Percentiles rank a stretch among this genome's conserved stretches.
These are phyloP conservation scores for Echiichthys vipera DNA, from an alignment of 2,797 vertebrate genomes.

Conservation along the genomic window DNA sequence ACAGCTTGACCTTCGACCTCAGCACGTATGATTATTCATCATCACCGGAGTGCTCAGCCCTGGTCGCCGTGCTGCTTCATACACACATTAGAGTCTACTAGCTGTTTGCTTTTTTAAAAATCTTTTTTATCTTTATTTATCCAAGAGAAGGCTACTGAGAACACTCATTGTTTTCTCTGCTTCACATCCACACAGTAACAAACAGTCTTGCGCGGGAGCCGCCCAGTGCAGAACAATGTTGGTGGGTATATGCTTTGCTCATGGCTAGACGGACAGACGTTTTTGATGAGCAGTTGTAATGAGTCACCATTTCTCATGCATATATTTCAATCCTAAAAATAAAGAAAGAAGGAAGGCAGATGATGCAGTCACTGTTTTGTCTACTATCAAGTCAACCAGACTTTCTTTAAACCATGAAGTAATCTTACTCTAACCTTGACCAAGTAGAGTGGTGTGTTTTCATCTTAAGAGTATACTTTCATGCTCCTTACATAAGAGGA, in stretches of 20 bases:
- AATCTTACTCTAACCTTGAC: neutral
- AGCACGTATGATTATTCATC: slow-evolving; percentile 72
- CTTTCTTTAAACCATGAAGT: neutral
- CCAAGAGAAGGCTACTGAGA: slow-evolving; percentile 27
- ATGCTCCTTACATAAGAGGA: neutral
- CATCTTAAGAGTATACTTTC: neutral
- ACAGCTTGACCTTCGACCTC: slow-evolving; percentile 71
- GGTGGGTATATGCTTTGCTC: slow-evolving; percentile 10
- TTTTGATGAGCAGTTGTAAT: neutral
- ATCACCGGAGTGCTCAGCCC: slow-evolving; percentile 61
- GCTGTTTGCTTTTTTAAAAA: slow-evolving; percentile 47
- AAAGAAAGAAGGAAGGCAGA: neutral
- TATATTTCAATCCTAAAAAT: neutral
- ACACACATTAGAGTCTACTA: slow-evolving; percentile 36
- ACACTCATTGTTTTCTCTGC: slow-evolving; percentile 32
- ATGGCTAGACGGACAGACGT: neutral
- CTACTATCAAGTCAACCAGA: neutral
- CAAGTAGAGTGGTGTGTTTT: neutral
- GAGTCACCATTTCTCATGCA: neutral
- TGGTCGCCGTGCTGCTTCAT: slow-evolving; percentile 10
- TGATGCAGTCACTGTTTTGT: neutral
- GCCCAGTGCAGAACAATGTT: slow-evolving; percentile 3
- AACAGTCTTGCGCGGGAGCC: neutral
- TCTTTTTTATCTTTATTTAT: slow-evolving; percentile 36
- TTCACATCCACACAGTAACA: slow-evolving; percentile 14